phyloP scores from a whole-genome alignment of 2,113 vertebrate species.

The Parus major region DNA sequence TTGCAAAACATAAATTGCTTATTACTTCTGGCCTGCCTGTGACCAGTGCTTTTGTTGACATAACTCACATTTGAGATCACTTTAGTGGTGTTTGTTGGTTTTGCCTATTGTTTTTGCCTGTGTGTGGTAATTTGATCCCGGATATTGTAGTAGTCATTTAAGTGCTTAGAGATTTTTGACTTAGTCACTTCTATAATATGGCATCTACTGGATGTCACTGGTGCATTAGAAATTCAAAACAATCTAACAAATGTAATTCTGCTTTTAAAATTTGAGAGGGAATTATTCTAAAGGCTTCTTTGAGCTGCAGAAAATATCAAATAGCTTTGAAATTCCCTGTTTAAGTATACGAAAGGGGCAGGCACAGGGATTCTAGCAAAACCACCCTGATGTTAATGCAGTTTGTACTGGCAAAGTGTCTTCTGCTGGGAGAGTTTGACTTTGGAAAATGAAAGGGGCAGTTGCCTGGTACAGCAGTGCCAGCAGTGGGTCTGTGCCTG shows the following conservation, averaged over 20 bases:
- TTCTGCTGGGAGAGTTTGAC: background rate
- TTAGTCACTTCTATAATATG: background rate
- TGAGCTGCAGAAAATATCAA: background rate
- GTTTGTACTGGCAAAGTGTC: background rate
- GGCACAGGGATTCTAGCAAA: background rate
- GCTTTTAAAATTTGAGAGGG: background rate
- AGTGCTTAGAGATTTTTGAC: background rate
- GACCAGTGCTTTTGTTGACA: conserved; percentile 60
- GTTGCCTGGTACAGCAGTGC: background rate
- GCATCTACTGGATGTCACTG: background rate
- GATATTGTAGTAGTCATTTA: conserved; percentile 16
- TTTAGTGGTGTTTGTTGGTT: conserved; percentile 53
- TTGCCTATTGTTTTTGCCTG: conserved; percentile 56
- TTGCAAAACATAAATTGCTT: conserved; percentile 70
- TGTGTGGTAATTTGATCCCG: conserved; percentile 31
- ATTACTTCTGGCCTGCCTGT: conserved; percentile 63
- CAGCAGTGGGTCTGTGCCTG: background rate
- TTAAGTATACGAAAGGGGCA: background rate
- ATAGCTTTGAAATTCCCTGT: background rate
- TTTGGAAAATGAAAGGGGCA: background rate
- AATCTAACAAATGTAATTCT: background rate
- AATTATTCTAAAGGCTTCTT: background rate
- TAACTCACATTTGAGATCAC: conserved; percentile 67
- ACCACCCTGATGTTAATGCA: background rate
- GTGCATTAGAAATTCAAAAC: background rate